phyloP scores from a whole-genome alignment of 2,888 invertebrate species.

The Lasioglossum lativentre region DNA sequence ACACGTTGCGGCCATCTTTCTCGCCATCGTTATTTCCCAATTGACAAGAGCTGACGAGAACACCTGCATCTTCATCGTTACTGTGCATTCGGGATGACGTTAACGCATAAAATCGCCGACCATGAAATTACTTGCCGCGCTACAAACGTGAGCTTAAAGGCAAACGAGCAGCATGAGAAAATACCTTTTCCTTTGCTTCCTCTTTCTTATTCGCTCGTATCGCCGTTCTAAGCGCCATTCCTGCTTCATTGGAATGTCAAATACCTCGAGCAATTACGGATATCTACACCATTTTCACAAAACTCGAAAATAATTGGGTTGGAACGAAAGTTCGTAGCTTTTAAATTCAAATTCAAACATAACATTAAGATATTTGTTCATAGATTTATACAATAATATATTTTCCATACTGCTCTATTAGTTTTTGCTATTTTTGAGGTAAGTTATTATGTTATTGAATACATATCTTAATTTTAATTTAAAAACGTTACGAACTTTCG shows the following conservation, averaged over 20 bases:
- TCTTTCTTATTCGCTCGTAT: neutral
- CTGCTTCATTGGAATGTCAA: neutral
- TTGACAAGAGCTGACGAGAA: constrained; percentile 60
- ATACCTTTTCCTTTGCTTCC: neutral
- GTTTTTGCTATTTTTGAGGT: too few relatives aligned
- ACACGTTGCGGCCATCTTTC: constrained; percentile 35
- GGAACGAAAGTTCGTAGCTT: too few relatives aligned
- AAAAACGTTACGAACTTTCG: too few relatives aligned
- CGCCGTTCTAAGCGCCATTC: neutral
- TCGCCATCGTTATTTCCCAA: constrained; percentile 62
- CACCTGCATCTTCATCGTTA: constrained; percentile 59
- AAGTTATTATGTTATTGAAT: too few relatives aligned
- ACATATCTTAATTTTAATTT: too few relatives aligned
- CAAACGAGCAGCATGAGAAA: constrained; percentile 20
- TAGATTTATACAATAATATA: too few relatives aligned
- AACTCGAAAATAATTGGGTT: too few relatives aligned
- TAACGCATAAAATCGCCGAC: constrained; percentile 60
- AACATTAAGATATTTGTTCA: too few relatives aligned
- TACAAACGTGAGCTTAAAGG: constrained; percentile 33
- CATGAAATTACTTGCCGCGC: constrained; percentile 66
- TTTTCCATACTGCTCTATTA: too few relatives aligned
- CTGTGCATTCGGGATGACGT: constrained; percentile 30
- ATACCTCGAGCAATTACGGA: neutral
- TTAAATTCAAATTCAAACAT: too few relatives aligned
- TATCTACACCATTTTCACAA: neutral